A percentile compares a stretch with the other conserved stretches of the same genome.
Evolutionary conservation across 2,113 vertebrate genomes (phyloP).

Genomic region (Phoxinus phoxinus): DNA sequence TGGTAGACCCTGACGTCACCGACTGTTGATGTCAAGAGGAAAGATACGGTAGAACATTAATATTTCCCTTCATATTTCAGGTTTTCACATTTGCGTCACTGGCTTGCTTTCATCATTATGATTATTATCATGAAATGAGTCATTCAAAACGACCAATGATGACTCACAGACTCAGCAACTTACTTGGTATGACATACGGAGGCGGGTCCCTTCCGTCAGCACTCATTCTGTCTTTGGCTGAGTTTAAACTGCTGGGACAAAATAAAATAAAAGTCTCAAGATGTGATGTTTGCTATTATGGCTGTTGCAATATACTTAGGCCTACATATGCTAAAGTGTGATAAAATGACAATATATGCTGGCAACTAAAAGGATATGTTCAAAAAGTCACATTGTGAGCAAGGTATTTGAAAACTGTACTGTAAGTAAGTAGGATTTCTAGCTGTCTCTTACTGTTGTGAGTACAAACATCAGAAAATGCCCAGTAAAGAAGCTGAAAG

Average conservation of each 20-base stretch:
- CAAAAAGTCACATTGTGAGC: not conserved
- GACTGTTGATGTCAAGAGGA: conserved; percentile 33
- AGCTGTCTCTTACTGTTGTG: not conserved
- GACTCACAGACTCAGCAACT: not conserved
- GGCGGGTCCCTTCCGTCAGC: conserved; percentile 46
- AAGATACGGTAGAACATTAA: not conserved
- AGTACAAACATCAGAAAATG: not conserved
- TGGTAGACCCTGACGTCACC: conserved; percentile 70
- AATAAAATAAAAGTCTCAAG: not conserved
- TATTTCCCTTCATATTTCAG: not conserved
- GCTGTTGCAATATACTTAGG: not conserved
- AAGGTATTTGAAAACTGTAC: not conserved
- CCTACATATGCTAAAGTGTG: not conserved
- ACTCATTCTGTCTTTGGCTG: conserved; percentile 65
- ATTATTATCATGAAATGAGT: not conserved
- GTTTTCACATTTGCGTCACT: not conserved
- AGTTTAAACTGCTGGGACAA: not conserved
- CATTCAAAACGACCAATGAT: not conserved
- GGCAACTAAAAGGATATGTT: not conserved
- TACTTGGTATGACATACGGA: conserved; percentile 69
- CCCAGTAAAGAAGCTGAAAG: not conserved
- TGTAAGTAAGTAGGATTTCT: not conserved
- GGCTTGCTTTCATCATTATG: not conserved
- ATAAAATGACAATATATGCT: not conserved
- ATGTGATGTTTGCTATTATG: not conserved